Evolutionary conservation across 2,113 vertebrate genomes (phyloP).

Genomic region (Dipodomys stephensi): DNA sequence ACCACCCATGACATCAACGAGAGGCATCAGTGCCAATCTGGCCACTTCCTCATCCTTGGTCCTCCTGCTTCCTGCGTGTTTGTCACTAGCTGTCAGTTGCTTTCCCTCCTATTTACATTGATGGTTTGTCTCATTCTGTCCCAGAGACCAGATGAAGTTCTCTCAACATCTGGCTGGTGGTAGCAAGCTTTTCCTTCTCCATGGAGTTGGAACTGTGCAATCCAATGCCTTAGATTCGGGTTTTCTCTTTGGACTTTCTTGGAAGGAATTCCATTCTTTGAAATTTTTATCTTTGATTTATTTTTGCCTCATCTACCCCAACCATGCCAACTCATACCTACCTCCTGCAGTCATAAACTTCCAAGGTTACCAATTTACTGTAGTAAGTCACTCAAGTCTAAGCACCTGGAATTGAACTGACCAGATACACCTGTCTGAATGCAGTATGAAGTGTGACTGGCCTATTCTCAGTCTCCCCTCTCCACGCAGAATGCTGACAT

Average conservation of each 20-base stretch:
- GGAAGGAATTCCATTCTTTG: background rate
- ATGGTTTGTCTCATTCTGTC: background rate
- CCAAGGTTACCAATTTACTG: too few species aligned
- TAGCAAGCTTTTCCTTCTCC: background rate
- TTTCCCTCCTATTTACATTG: background rate
- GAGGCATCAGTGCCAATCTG: background rate
- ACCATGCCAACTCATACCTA: background rate
- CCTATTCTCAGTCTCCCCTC: background rate
- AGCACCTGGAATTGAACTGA: background rate
- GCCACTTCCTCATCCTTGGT: background rate
- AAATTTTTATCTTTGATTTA: background rate
- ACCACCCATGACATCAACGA: too few species aligned
- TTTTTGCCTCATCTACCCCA: background rate
- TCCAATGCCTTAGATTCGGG: background rate
- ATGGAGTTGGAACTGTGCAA: background rate
- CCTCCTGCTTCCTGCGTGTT: background rate
- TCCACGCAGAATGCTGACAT: background rate
- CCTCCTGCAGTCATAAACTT: fast-evolving
- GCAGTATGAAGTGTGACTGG: background rate
- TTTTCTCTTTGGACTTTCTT: background rate
- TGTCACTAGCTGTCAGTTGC: background rate
- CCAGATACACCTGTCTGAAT: background rate
- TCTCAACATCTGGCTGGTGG: background rate
- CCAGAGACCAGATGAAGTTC: too few species aligned
- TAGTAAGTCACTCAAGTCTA: background rate